Percentiles rank a stretch among this genome's conserved stretches.
Evolutionary conservation across 2,797 vertebrate species (phyloP).

Genomic region (Pseudochaenichthys georgianus): DNA sequence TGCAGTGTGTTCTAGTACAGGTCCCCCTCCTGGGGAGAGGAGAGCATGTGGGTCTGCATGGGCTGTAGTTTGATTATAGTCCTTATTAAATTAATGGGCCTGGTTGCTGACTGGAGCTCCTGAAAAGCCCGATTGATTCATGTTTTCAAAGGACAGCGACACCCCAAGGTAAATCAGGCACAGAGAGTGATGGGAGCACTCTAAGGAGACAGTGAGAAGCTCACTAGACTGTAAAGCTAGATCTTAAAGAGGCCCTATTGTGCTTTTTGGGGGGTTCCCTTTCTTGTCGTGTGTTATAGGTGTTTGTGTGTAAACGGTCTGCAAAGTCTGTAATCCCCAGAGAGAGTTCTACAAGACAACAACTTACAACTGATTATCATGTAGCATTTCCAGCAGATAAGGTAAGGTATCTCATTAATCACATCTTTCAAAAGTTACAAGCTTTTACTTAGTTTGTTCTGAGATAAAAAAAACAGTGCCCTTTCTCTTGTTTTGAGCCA

Average conservation of each 20-base stretch:
- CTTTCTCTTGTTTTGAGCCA: neutral
- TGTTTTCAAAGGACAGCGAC: conserved; percentile 17
- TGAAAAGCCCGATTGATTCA: neutral
- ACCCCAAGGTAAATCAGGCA: neutral
- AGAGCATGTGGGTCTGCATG: conserved; percentile 31
- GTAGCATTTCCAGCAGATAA: too few species aligned
- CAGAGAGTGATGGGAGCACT: too few species aligned
- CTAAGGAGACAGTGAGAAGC: neutral
- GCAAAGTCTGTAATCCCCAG: too few species aligned
- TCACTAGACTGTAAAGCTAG: neutral
- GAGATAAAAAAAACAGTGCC: neutral
- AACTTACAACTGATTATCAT: too few species aligned
- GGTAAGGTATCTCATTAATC: neutral
- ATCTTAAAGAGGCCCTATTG: neutral
- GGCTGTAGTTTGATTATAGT: conserved; percentile 61
- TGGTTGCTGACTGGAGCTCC: conserved; percentile 41
- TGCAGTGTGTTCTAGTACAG: conserved; percentile 15
- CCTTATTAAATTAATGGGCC: conserved; percentile 58
- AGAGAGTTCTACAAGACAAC: too few species aligned
- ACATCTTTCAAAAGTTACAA: neutral
- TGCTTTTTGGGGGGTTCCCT: too few species aligned
- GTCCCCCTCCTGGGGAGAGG: conserved; percentile 37
- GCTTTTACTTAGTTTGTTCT: neutral
- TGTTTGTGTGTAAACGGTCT: too few species aligned
- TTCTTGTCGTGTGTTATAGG: too few species aligned